Base-by-base conservation (phyloP, 2,888 invertebrate genomes). In the Chromoteleia sp. region DNA sequence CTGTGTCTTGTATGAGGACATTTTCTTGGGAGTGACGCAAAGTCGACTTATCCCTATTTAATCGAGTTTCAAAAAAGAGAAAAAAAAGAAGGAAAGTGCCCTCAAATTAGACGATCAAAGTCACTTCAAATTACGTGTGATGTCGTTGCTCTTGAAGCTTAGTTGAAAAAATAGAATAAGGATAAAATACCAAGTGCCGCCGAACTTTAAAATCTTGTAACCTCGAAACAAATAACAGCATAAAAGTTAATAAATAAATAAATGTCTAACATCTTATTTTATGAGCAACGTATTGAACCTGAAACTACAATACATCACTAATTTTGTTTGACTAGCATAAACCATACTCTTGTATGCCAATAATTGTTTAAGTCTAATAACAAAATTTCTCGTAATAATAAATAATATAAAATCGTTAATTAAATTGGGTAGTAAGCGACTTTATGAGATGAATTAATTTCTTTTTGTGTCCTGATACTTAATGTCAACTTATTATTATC, bases 71-170 rank as follows among this genome's bases (percentile, higher is more conserved):
- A 21, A 45, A 21, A 43, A 63, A 17, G 17, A 33, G 19, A 5
- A n/a, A 45, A n/a, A 33, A 36, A n/a, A 14, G 14, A n/a, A 2
- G 1, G 45, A 29, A 15, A 29, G 14, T 43, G 59, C 6, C 36
- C 15, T 58, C 59, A 59, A 59, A 59, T 59, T 59, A 59, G 25
- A 59, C 59, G 59, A 59, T 59, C 59, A 43, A 59, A 59, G 59
- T 59, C 59, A 43, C 21, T 39, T 58, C 33, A 39, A 39, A 58
- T 58, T 39, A 58, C 58, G 21, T 4, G 21, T 17, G 36, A 36
- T 36, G 56, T 56, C 56, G 56, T 14, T 21, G 58, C 58, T 36
- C 39, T 12, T 14, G 39, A 41, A 14, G 12, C 39, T 58, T 36
- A 15, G 39, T 1, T 17, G 21, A 21, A 17, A n/a, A 39, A 58